Evolutionary conservation across 2,797 vertebrate species (phyloP).

Genomic region (Chanos chanos): DNA sequence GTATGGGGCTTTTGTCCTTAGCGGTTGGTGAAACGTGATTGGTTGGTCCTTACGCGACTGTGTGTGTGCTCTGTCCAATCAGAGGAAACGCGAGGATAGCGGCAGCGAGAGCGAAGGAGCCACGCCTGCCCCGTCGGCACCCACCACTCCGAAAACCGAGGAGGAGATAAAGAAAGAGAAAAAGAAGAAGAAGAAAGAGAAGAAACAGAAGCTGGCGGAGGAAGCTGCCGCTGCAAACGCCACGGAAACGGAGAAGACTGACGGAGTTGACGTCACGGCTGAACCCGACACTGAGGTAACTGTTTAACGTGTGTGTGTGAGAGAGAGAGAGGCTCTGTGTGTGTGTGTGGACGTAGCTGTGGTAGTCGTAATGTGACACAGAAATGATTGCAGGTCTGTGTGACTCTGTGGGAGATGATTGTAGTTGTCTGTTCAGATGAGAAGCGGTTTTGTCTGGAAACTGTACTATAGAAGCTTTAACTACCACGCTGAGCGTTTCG

Average conservation of each 20-base stretch:
- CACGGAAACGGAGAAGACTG: constrained; percentile 3
- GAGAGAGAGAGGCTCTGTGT: too few relatives aligned
- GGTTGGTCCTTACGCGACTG: too few relatives aligned
- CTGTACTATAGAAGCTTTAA: too few relatives aligned
- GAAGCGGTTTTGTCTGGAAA: too few relatives aligned
- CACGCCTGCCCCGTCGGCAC: neutral
- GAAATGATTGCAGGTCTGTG: neutral
- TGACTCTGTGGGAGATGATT: neutral
- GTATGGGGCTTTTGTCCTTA: neutral
- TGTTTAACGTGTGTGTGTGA: neutral
- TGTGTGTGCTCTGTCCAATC: neutral
- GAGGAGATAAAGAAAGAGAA: constrained; percentile 39
- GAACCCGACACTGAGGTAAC: constrained; percentile 24
- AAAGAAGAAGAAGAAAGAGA: constrained; percentile 49
- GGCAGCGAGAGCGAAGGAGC: constrained; percentile 37
- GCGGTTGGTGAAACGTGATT: neutral
- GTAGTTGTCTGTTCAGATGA: too few relatives aligned
- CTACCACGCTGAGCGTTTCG: too few relatives aligned
- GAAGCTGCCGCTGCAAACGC: neutral
- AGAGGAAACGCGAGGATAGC: constrained; percentile 45
- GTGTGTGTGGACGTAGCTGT: neutral
- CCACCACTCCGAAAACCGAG: constrained; percentile 9
- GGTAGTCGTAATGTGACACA: too few relatives aligned
- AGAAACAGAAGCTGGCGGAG: constrained; percentile 36
- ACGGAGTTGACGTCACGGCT: too few relatives aligned